These are phyloP conservation scores for Apolygus lucorum DNA, from an alignment of 1,140 invertebrate genomes.

Conservation along the genomic window DNA sequence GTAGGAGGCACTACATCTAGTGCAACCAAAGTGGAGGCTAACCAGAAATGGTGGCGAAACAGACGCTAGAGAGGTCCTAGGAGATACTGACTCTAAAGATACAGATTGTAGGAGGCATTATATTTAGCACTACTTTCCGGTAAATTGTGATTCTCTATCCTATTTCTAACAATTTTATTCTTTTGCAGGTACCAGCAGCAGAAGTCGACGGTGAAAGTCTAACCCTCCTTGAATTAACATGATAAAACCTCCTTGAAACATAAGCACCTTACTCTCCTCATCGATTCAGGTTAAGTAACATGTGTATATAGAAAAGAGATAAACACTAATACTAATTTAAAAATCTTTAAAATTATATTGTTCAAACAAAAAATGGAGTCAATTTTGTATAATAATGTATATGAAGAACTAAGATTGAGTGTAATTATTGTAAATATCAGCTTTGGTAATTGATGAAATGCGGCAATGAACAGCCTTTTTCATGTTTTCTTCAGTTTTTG, in stretches of 20 bases:
- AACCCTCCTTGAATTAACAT: constrained; percentile 1
- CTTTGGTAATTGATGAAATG: background rate
- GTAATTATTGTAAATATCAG: constrained; percentile 2
- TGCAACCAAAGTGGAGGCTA: too few relatives aligned
- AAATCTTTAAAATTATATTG: too few relatives aligned
- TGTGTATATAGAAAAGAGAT: background rate
- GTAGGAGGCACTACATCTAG: too few relatives aligned
- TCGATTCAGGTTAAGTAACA: constrained; percentile 1
- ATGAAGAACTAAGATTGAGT: background rate
- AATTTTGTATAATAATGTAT: background rate
- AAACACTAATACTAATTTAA: background rate
- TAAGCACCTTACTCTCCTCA: background rate
- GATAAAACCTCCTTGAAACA: background rate
- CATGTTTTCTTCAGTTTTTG: background rate
- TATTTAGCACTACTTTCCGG: too few relatives aligned
- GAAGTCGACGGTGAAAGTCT: background rate
- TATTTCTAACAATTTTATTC: background rate
- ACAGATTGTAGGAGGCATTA: too few relatives aligned
- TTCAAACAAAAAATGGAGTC: background rate
- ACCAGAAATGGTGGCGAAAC: too few relatives aligned
- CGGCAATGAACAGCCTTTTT: background rate
- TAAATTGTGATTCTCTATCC: too few relatives aligned
- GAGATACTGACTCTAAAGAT: too few relatives aligned
- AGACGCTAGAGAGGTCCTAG: too few relatives aligned
- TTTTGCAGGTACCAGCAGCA: background rate